Evolutionary conservation across 2,888 invertebrate species (phyloP).

Genomic region (Rotaria magnacalcarata): DNA sequence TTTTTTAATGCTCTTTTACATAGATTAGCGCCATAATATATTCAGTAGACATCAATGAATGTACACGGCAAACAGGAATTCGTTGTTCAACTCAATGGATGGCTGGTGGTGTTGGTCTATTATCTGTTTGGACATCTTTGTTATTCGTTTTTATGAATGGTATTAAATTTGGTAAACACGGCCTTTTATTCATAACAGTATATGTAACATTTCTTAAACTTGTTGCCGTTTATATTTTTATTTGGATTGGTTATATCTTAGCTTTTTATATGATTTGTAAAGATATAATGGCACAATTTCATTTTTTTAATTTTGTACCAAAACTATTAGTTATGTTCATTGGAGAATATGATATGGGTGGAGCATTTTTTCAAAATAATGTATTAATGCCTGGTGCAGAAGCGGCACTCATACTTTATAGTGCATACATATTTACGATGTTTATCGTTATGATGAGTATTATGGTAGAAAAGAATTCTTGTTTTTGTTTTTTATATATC

Average conservation of each 20-base stretch:
- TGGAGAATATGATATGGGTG: background rate
- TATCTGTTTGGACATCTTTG: conserved; percentile 19
- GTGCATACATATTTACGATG: conserved; percentile 10
- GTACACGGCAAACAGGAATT: conserved; percentile 14
- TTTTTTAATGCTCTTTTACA: too few species aligned
- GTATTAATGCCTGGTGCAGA: background rate
- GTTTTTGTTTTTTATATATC: background rate
- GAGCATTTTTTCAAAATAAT: conserved; percentile 5
- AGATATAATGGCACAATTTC: conserved; percentile 26
- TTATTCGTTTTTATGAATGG: conserved; percentile 26
- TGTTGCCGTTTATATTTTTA: background rate
- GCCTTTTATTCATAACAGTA: conserved; percentile 21
- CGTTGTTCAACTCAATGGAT: conserved; percentile 18
- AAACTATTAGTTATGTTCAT: conserved; percentile 4
- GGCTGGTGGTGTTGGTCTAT: background rate
- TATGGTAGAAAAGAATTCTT: background rate
- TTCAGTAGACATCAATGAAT: background rate
- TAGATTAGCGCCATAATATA: conserved; percentile 19
- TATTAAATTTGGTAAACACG: conserved; percentile 34
- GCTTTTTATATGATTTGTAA: conserved; percentile 8
- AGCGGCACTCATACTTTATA: conserved; percentile 6
- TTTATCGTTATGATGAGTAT: conserved; percentile 30
- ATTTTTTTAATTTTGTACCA: conserved; percentile 26
- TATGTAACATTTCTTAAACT: conserved; percentile 4
- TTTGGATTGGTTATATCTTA: conserved; percentile 31